Base-by-base conservation (phyloP, 2,113 vertebrate species). In the Eulemur macaco region DNA sequence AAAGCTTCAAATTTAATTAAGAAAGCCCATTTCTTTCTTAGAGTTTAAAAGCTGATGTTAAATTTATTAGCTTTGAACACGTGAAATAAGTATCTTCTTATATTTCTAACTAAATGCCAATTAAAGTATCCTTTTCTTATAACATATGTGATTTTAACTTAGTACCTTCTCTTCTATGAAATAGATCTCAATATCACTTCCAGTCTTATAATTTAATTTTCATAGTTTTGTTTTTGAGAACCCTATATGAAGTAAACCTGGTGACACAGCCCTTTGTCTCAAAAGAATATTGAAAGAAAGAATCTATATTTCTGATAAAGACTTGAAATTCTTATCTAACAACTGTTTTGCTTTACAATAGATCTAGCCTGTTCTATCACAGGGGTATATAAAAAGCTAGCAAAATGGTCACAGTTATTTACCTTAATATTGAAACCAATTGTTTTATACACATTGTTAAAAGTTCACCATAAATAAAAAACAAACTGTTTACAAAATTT, bases 81-180 rank as follows among this genome's bases (percentile, higher is more conserved):
- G 56, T 73, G 52, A 91, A 94, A 42, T 68, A 89, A 90, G 20
- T 63, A 39, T 29, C 69, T 91, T 96, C 47, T 89, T 82, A 80
- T 47, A 84, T 68, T 76, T 76, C 27, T 90, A 23, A 69, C 2
- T 58, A 39, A n/a, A 39, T 52, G 31, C 34, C 58, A 3, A 89
- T 50, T 56, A 68, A 76, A 85, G 27, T 76, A 27, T 63, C 21
- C 0, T 80, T n/a, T n/a, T 68, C 66, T 84, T 93, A 37, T 47
- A 95, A 50, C 8, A 76, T 17, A 86, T 31, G 14, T 82, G 37
- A 66, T 3, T 76, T 64, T 47, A 88, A 86, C 39, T 78, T 14
- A 76, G 23, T 52, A 60, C 5, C 4, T 54, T 68, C 66, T 76
- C 63, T 92, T 78, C 4, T 71, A 42, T 60, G 64, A 56, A 74